These are phyloP conservation scores for Gallinago nigripennis DNA, from an alignment of 2,797 vertebrate genomes.

Conservation along the genomic window DNA sequence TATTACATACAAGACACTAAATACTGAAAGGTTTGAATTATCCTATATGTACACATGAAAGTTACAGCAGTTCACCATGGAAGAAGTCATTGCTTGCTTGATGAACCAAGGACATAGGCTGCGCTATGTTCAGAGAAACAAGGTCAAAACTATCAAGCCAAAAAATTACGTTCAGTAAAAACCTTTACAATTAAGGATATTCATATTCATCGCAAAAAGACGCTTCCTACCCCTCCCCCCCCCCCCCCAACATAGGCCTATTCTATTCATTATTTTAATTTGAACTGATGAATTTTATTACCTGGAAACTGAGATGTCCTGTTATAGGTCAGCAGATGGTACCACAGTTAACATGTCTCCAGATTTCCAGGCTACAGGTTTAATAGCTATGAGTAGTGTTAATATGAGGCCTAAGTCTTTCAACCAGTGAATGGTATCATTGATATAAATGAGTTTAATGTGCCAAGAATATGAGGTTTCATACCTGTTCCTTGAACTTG, in stretches of 20 bases:
- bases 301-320: neutral
- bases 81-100: neutral
- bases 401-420: neutral
- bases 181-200: neutral
- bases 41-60: neutral
- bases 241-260: fast-evolving
- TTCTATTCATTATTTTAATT: neutral
- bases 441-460: neutral
- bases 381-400: neutral
- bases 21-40: neutral
- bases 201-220: neutral
- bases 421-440: neutral
- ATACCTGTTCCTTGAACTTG: constrained; percentile 85
- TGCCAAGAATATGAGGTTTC: neutral
- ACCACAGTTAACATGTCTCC: neutral
- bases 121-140: neutral
- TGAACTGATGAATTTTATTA: neutral
- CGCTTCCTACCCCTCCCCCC: fast-evolving
- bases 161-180: neutral
- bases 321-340: constrained; percentile 32
- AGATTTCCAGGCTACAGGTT: constrained; percentile 14
- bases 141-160: neutral
- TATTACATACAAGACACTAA: neutral
- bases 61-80: neutral
- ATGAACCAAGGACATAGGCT: neutral